phyloP scores from a whole-genome alignment of 2,888 invertebrate species.

The Orthosia gracilis region DNA sequence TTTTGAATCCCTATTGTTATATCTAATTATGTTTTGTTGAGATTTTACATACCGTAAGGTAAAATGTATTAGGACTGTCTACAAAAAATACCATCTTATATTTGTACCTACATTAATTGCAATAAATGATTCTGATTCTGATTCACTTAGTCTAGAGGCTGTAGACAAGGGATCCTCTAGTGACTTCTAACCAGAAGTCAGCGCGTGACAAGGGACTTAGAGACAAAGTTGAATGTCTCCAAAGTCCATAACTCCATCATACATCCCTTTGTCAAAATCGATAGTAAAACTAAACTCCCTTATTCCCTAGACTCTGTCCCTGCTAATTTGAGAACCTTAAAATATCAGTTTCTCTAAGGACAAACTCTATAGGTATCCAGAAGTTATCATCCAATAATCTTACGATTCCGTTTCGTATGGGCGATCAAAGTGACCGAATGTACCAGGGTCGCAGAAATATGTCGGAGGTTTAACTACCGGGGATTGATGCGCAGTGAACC shows the following conservation, averaged over 20 bases:
- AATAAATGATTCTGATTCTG: no score
- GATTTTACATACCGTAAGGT: no score
- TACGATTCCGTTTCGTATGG: conserved; percentile 48
- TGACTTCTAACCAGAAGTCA: neutral
- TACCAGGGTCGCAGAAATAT: conserved; percentile 44
- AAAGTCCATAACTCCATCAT: conserved; percentile 5
- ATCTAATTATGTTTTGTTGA: no score
- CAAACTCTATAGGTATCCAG: conserved; percentile 35
- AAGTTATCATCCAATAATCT: conserved; percentile 52
- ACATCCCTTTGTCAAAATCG: conserved; percentile 1
- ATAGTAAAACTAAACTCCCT: conserved; percentile 40
- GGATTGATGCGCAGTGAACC: conserved; percentile 25
- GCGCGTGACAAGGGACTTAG: neutral
- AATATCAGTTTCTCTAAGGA: conserved; percentile 50
- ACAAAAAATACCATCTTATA: no score
- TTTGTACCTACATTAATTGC: no score
- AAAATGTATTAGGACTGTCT: no score
- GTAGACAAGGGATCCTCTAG: neutral
- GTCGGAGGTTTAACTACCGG: conserved; percentile 13
- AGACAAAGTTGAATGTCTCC: conserved; percentile 7
- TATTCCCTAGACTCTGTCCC: conserved; percentile 29
- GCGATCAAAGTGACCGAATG: conserved; percentile 49
- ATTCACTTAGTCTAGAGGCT: no score
- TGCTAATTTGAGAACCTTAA: conserved; percentile 45
- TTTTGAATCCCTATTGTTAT: no score